Conservation (phyloP, 2,113 vertebrate genomes). For the Bettongia penicillata region DNA sequence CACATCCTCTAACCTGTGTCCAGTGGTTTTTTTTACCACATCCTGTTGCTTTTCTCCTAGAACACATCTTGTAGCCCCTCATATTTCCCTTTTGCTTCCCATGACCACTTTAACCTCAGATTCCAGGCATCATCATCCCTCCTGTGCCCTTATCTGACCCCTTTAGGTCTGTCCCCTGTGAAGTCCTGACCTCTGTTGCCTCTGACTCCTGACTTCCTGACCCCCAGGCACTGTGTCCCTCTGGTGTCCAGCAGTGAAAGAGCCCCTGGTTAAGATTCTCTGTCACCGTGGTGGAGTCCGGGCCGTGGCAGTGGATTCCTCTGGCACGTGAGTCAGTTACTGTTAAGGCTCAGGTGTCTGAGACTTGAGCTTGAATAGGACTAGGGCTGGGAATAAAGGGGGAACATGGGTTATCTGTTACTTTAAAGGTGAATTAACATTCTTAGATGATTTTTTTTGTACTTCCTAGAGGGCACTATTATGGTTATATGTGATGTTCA, state of each 20-base stretch:
- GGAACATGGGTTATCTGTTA: not conserved
- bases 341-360: not conserved
- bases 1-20: not conserved
- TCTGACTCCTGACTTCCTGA: not conserved
- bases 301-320: constrained; percentile 88
- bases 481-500: not conserved
- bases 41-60: too few relatives aligned
- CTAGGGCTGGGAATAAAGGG: not conserved
- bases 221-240: constrained; percentile 87
- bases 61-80: not conserved
- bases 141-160: not conserved
- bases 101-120: not conserved
- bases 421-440: not conserved
- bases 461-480: not conserved
- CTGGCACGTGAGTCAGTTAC: constrained; percentile 89
- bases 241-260: constrained; percentile 92
- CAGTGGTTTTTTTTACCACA: not conserved
- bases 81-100: not conserved
- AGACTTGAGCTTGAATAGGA: not conserved
- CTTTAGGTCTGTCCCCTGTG: not conserved
- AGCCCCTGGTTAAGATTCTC: constrained; percentile 91
- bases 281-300: constrained; percentile 91
- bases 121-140: not conserved
- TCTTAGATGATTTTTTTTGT: not conserved
- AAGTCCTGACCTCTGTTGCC: not conserved